Evolutionary conservation across 2,797 vertebrate genomes (phyloP).

Genomic region (Atherinosoma microstoma): DNA sequence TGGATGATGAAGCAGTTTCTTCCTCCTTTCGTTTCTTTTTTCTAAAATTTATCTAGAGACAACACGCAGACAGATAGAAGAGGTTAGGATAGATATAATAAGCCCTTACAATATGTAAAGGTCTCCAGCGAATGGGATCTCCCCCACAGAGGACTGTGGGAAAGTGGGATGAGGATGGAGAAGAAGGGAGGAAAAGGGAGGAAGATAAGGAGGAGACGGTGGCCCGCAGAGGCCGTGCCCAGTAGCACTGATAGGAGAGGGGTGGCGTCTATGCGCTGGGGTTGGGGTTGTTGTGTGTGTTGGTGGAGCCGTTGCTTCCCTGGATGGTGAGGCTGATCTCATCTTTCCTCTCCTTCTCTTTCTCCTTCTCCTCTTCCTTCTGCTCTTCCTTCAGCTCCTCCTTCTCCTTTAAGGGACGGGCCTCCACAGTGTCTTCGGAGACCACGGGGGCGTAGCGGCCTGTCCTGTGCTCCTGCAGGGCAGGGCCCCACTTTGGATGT

Average conservation of each 20-base stretch:
- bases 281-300: slow-evolving; percentile 90
- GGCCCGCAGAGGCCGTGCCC: slow-evolving; percentile 8
- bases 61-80: slow-evolving; percentile 72
- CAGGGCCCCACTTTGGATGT: slow-evolving; percentile 94
- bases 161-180: slow-evolving; percentile 74
- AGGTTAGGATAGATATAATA: slow-evolving; percentile 87
- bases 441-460: slow-evolving; percentile 89
- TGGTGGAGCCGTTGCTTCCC: slow-evolving; percentile 94
- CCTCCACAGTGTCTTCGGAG: slow-evolving; percentile 78
- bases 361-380: slow-evolving; percentile 70
- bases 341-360: slow-evolving; percentile 88
- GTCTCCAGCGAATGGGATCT: slow-evolving; percentile 85
- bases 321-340: slow-evolving; percentile 87
- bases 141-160: slow-evolving; percentile 81
- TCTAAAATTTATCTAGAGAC: slow-evolving; percentile 72
- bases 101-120: slow-evolving; percentile 91
- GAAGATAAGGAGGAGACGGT: slow-evolving; percentile 42
- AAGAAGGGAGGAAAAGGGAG: slow-evolving; percentile 47
- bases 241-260: slow-evolving; percentile 30
- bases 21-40: slow-evolving; percentile 64
- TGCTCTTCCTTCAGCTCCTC: slow-evolving; percentile 78
- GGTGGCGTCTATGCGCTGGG: slow-evolving; percentile 89
- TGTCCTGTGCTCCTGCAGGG: slow-evolving; percentile 92
- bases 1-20: slow-evolving; percentile 79
- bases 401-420: slow-evolving; percentile 79